These are phyloP conservation scores for Ernsta delagoae DNA, from an alignment of 2,888 invertebrate species.

Conservation along the genomic window DNA sequence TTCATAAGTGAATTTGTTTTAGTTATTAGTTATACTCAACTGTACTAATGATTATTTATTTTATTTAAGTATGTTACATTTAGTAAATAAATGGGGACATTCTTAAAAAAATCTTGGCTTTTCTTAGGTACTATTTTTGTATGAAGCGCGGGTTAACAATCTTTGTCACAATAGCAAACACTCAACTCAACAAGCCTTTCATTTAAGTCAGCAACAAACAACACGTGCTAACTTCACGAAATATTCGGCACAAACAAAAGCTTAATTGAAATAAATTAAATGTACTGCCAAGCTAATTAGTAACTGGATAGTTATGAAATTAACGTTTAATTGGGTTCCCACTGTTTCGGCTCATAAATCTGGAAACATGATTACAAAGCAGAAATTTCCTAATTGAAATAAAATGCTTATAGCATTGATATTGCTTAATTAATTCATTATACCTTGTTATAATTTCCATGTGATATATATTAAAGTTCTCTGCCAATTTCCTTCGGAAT, in stretches of 20 bases:
- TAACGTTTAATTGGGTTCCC: constrained; percentile 33
- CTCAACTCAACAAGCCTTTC: constrained; percentile 15
- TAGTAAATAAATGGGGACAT: not conserved
- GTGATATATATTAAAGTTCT: too few relatives aligned
- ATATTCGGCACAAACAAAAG: constrained; percentile 27
- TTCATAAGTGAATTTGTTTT: not conserved
- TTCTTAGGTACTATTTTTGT: not conserved
- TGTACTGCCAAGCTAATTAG: constrained; percentile 32
- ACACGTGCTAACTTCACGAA: constrained; percentile 20
- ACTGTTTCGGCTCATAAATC: constrained; percentile 28
- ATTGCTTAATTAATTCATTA: too few relatives aligned
- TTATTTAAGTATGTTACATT: not conserved
- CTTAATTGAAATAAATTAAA: constrained; percentile 32
- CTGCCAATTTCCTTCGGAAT: too few relatives aligned
- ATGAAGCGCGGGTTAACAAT: constrained; percentile 13
- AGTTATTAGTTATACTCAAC: too few relatives aligned
- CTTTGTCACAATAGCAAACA: constrained; percentile 25
- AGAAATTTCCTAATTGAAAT: constrained; percentile 32
- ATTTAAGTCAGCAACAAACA: constrained; percentile 14
- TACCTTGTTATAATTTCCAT: too few relatives aligned
- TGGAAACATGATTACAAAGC: constrained; percentile 23
- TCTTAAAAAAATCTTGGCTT: not conserved
- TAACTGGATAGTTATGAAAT: constrained; percentile 37
- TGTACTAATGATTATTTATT: not conserved
- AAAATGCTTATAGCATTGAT: constrained; percentile 14